These are phyloP conservation scores for Chelmon rostratus DNA, from an alignment of 2,797 vertebrate species.

Conservation along the genomic window DNA sequence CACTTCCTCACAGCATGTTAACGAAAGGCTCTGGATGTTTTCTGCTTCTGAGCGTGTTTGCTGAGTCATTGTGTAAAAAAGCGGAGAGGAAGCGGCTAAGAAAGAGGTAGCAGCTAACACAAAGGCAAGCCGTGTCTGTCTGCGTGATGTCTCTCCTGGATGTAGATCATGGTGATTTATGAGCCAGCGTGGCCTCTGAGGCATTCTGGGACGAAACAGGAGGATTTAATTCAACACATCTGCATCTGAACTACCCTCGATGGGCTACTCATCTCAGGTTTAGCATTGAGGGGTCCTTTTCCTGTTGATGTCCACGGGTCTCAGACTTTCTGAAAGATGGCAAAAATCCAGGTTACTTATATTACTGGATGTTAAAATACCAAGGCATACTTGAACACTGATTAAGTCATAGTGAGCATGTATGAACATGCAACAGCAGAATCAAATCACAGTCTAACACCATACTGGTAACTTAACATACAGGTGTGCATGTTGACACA, in stretches of 20 bases:
- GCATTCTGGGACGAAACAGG: slow-evolving; percentile 69
- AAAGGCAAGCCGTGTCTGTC: slow-evolving; percentile 42
- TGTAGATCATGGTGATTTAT: slow-evolving; percentile 73
- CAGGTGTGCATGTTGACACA: background rate
- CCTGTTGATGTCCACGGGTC: slow-evolving; percentile 21
- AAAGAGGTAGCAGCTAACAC: slow-evolving; percentile 48
- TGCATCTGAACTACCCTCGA: slow-evolving; percentile 60
- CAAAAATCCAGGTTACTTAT: slow-evolving; percentile 7
- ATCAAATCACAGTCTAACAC: background rate
- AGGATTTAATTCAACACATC: slow-evolving; percentile 80
- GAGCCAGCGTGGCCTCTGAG: slow-evolving; percentile 53
- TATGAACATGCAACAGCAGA: slow-evolving; percentile 3
- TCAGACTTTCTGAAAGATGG: slow-evolving; percentile 16
- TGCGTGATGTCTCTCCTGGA: slow-evolving; percentile 43
- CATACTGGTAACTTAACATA: background rate
- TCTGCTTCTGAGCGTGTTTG: slow-evolving; percentile 43
- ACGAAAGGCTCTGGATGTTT: slow-evolving; percentile 37
- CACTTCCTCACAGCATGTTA: slow-evolving; percentile 16
- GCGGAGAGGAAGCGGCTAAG: slow-evolving; percentile 39
- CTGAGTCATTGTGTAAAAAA: slow-evolving; percentile 70
- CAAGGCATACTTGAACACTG: background rate
- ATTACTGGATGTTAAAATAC: slow-evolving; percentile 29
- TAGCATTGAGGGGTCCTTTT: slow-evolving; percentile 34
- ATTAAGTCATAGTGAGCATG: slow-evolving; percentile 13
- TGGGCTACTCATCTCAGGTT: slow-evolving; percentile 46